Evolutionary conservation across 2,888 invertebrate species (phyloP), one percentile per base, ranked within the genome.

Genomic region (Brenthis hecate): DNA sequence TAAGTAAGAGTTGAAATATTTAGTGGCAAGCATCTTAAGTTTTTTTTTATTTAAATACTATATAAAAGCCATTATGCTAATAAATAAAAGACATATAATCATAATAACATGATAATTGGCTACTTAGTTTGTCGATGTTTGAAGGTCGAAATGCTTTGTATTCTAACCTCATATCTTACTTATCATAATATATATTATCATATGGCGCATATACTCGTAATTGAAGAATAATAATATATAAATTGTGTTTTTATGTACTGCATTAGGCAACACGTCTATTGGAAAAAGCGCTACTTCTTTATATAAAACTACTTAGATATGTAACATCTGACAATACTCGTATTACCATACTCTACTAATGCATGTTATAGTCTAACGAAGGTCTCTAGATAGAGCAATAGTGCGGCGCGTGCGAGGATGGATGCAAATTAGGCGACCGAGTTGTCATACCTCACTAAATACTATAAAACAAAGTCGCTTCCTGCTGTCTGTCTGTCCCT

Each of bases 61-160:
- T 32, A 32, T 3, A 6, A 51, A 36, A 61, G 36, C 36, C 61
- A n/a, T 32, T 61, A 16, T 13, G 50, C 28, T 62, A 36, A 19
- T 36, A 32, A 62, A 62, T 62, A 62, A 53, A 14, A 51, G 0
- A 51, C 8, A 51, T 6, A 53, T 16, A 16, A 1, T 53, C 16
- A 53, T 16, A 53, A 53, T 53, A 16, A 53, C 13, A 53, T 36
- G 36, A 36, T 53, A 62, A 36, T 51, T 62, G 4, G 16, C 36
- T 53, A 53, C 61, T 62, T 62, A 62, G 53, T 62, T 51, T 16
- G 50, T 53, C 14, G 16, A 43, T 43, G 11, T 43, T 16, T 62
- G 53, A 62, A 62, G 61, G 51, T 8, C 36, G 8, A 58, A 13
- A 47, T 58, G 14, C 47, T 47, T 58, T 23, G 28, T 58, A n/a